Conservation (phyloP, 2,113 vertebrate species). For the Campylomormyrus tamandua region DNA sequence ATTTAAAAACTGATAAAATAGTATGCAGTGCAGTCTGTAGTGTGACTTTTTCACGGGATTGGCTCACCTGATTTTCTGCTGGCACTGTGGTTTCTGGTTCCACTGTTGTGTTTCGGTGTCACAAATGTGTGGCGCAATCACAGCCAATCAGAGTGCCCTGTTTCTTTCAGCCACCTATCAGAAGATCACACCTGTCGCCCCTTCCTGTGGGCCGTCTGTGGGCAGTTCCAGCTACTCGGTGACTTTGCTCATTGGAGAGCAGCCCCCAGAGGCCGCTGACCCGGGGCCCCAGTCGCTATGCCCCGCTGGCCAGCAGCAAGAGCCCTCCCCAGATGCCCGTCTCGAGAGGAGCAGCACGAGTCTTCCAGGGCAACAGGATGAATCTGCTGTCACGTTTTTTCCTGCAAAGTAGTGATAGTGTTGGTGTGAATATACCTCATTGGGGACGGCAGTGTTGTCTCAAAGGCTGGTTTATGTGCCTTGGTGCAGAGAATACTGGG, state of each 20-base stretch:
- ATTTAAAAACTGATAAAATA: neutral
- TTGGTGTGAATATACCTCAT: neutral
- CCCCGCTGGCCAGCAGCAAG: neutral
- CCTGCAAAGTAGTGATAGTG: constrained; percentile 55
- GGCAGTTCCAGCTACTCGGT: constrained; percentile 48
- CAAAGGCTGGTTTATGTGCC: neutral
- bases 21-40: neutral
- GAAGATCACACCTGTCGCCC: constrained; percentile 32
- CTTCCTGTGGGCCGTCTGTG: constrained; percentile 24
- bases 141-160: neutral
- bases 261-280: neutral
- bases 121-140: neutral
- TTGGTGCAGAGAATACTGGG: neutral
- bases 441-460: neutral
- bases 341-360: neutral
- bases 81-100: neutral
- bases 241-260: constrained; percentile 52
- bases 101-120: neutral
- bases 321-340: constrained; percentile 5
- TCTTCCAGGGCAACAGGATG: constrained; percentile 41
- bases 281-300: neutral
- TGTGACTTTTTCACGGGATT: neutral
- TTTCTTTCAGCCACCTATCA: constrained; percentile 53
- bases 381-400: constrained; percentile 59
- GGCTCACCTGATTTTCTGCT: neutral